phyloP scores from a whole-genome alignment of 2,113 vertebrate genomes.

The Ictalurus punctatus region DNA sequence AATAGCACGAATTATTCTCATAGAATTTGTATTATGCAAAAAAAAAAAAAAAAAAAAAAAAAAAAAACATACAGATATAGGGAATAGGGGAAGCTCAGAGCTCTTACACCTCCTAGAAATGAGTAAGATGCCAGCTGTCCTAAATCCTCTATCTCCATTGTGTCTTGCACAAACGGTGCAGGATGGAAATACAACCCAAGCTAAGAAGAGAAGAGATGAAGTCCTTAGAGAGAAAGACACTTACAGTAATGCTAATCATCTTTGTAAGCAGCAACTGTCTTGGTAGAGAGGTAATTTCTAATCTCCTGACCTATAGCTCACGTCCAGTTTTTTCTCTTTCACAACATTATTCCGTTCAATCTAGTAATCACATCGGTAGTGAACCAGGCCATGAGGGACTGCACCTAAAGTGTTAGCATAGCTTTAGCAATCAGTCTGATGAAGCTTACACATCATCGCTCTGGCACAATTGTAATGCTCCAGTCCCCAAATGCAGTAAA shows the following conservation, averaged over 20 bases:
- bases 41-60: too few species aligned
- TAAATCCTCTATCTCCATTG: conserved; percentile 69
- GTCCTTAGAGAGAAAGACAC: conserved; percentile 65
- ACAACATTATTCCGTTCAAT: conserved; percentile 40
- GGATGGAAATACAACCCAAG: conserved; percentile 50
- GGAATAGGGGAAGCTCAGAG: background rate
- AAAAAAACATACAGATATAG: background rate
- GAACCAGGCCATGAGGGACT: conserved; percentile 42
- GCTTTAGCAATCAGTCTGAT: conserved; percentile 31
- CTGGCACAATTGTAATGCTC: background rate
- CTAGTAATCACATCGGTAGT: conserved; percentile 14
- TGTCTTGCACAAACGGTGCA: conserved; percentile 59
- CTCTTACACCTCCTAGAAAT: conserved; percentile 54
- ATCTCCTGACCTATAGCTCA: conserved; percentile 65
- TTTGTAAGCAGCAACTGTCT: conserved; percentile 61
- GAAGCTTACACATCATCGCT: background rate
- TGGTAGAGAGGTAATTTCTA: conserved; percentile 62
- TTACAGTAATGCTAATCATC: conserved; percentile 62
- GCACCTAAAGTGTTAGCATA: conserved; percentile 37
- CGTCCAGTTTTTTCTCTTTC: background rate
- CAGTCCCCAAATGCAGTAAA: background rate
- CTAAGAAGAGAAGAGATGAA: conserved; percentile 62
- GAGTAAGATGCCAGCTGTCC: conserved; percentile 64
- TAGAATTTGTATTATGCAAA: background rate
- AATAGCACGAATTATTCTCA: background rate